phyloP scores from a whole-genome alignment of 2,888 invertebrate species.

The Pollenia labialis region DNA sequence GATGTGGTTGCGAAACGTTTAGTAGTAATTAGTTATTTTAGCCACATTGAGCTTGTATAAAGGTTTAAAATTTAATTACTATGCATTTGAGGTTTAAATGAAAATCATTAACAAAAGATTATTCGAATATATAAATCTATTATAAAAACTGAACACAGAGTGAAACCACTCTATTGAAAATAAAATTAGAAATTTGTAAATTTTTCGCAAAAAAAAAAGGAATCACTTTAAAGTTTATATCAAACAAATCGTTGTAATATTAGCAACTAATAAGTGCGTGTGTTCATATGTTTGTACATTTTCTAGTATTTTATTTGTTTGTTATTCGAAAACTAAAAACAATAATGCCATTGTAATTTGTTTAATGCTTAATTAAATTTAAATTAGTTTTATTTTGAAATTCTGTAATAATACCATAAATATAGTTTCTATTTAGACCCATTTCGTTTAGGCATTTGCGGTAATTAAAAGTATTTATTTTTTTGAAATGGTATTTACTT shows the following conservation, averaged over 20 bases:
- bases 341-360: conserved; percentile 47
- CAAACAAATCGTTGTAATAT: conserved; percentile 1
- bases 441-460: background rate
- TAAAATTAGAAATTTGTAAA: conserved; percentile 10
- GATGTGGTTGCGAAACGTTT: conserved; percentile 78
- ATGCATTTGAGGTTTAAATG: conserved; percentile 65
- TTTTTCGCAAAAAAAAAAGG: background rate
- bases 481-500: conserved; percentile 21
- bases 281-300: background rate
- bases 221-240: background rate
- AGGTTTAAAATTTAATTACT: conserved; percentile 72
- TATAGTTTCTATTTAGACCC: background rate
- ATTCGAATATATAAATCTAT: conserved; percentile 27
- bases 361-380: conserved; percentile 61
- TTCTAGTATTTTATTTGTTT: conserved; percentile 13
- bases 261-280: background rate
- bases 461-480: conserved; percentile 23
- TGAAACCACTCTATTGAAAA: background rate
- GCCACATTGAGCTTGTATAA: conserved; percentile 76
- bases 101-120: conserved; percentile 69
- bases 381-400: conserved; percentile 55
- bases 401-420: conserved; percentile 41
- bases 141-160: background rate
- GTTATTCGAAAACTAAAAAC: background rate
- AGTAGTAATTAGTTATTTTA: conserved; percentile 80